These are phyloP conservation scores for Mustela lutreola DNA, from an alignment of 2,113 vertebrate species.

Conservation along the genomic window DNA sequence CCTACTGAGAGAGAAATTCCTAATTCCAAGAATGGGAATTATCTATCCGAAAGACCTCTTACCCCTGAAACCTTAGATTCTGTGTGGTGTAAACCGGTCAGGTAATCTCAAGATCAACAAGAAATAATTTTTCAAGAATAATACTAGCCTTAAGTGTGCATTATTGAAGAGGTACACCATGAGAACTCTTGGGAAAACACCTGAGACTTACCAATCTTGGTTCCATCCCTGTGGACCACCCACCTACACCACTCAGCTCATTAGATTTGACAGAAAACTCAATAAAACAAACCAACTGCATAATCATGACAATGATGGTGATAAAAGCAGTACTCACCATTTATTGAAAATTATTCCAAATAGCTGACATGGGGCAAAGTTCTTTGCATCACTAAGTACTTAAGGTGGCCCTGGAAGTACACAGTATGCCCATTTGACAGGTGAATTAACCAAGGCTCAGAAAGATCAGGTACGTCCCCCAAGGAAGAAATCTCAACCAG, in stretches of 20 bases:
- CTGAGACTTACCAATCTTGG: background rate
- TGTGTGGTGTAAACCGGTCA: background rate
- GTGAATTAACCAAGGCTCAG: background rate
- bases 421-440: background rate
- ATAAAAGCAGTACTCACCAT: background rate
- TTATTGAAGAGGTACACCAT: too few species aligned
- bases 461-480: background rate
- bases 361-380: background rate
- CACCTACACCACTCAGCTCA: background rate
- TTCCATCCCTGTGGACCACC: background rate
- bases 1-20: background rate
- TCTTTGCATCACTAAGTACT: conserved; percentile 28
- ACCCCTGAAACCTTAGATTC: background rate
- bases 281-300: conserved; percentile 17
- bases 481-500: background rate
- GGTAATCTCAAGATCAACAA: background rate
- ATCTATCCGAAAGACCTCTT: background rate
- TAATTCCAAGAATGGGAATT: background rate
- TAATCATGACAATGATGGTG: background rate
- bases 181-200: background rate
- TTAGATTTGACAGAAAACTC: background rate
- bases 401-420: background rate
- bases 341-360: background rate
- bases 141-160: background rate
- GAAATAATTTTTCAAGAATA: background rate